Percentiles rank a stretch among this genome's conserved stretches.
Conservation (phyloP, 2,113 vertebrate species). For the Paramormyrops kingsleyae region DNA sequence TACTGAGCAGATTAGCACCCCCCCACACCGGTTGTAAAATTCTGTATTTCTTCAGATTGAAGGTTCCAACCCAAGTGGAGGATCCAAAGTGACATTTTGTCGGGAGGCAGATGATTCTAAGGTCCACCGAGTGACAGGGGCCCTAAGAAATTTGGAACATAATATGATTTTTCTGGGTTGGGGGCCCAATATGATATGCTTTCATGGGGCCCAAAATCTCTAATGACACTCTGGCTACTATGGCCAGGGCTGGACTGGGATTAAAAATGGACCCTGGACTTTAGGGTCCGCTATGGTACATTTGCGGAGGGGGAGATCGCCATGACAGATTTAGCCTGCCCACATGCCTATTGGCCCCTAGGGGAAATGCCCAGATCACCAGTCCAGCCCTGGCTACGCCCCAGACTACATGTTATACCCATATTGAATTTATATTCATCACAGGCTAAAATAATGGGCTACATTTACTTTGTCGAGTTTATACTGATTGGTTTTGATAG, state of each 20-base stretch:
- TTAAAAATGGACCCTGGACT: neutral
- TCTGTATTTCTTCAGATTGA: neutral
- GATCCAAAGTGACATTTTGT: neutral
- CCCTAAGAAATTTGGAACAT: neutral
- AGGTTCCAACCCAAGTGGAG: no score
- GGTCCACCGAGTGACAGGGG: no score
- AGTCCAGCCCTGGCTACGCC: neutral
- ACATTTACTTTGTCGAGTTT: neutral
- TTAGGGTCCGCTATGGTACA: neutral
- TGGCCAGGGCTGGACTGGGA: neutral
- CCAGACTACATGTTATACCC: neutral
- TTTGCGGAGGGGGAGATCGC: neutral
- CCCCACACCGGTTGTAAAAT: neutral
- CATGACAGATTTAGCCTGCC: neutral
- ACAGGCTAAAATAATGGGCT: neutral
- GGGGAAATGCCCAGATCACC: neutral
- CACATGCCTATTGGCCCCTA: neutral
- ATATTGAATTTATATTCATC: neutral
- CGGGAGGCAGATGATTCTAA: no score
- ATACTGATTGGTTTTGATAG: neutral
- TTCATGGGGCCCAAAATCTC: neutral
- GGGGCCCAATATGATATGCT: no score
- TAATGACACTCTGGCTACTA: neutral
- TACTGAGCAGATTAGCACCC: neutral
- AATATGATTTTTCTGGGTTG: neutral